Evolutionary conservation across 1,140 invertebrate genomes (phyloP).

Genomic region (Cotesia typhae): DNA sequence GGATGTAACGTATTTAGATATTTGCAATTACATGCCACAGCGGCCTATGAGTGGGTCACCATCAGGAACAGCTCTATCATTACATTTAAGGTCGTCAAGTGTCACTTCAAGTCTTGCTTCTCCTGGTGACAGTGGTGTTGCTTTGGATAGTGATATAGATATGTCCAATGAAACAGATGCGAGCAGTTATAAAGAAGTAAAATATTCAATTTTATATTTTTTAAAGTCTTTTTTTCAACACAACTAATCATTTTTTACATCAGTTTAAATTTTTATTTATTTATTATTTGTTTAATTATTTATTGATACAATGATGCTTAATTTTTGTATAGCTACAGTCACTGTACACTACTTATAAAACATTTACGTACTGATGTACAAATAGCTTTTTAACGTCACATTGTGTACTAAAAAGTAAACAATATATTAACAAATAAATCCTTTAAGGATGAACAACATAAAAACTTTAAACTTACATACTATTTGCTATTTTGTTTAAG

Average conservation of each 20-base stretch:
- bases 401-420: no score
- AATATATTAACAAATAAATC: no score
- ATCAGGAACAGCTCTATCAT: conserved; percentile 57
- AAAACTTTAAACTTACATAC: conserved; percentile 1
- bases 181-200: conserved; percentile 63
- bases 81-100: conserved; percentile 59
- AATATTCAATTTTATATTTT: conserved; percentile 15
- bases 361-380: no score
- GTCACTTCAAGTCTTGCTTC: conserved; percentile 63
- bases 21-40: conserved; percentile 64
- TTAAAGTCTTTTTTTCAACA: neutral
- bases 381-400: no score
- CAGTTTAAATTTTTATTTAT: neutral
- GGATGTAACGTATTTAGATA: conserved; percentile 64
- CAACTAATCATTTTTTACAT: no score
- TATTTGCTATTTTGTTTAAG: conserved; percentile 40
- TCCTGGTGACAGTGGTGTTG: conserved; percentile 63
- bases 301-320: no score
- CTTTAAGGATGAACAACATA: no score
- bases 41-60: conserved; percentile 64
- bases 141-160: conserved; percentile 64
- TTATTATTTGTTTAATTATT: no score
- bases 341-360: no score
- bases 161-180: conserved; percentile 61
- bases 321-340: no score